Evolutionary conservation across 2,888 invertebrate species (phyloP), one percentile per base, ranked within the genome.

Genomic region (Apotomis betuletana): DNA sequence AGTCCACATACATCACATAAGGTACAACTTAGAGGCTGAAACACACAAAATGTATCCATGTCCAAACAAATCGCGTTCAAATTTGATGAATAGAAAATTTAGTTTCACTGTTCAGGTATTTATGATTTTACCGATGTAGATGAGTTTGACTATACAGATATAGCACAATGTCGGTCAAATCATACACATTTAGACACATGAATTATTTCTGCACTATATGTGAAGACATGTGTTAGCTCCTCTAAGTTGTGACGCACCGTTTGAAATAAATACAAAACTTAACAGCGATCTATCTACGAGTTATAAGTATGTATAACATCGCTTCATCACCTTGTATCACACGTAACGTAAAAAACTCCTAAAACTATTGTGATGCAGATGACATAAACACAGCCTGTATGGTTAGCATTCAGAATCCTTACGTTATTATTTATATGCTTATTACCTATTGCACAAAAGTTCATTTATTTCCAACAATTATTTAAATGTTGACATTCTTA

Each of bases 361-460:
- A 64, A 70, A 44, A 36, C 82, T 80, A 83, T 87, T 89, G 87
- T 89, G 88, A 90, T 89, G 86, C 83, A 83, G 82, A 85, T 85
- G 85, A 84, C 83, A 87, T 36, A 72, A 69, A 70, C 74, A 74
- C 65, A 74, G 71, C 74, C 71, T 65, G 58, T 67, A 70, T 59
- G 63, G 63, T 69, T 67, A 72, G 62, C 70, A 49, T 59, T 58
- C 60, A 68, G 67, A 67, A 55, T 63, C 13, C 51, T 70, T 65
- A 74, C 6, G 44, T 44, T 44, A 63, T 46, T 46, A 51, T 64
- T 55, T 64, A 73, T 57, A 61, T 55, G 52, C 38, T 69, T 61
- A 49, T 9, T 10, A 9, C 49, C 49, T 49, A 9, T 49, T 9
- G 9, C 10, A 49, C 49, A 49, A 49, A 49, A 6, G 10, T 49